These are phyloP conservation scores for Hirtodrosophila confusa DNA, from an alignment of 2,888 invertebrate genomes.

Conservation along the genomic window DNA sequence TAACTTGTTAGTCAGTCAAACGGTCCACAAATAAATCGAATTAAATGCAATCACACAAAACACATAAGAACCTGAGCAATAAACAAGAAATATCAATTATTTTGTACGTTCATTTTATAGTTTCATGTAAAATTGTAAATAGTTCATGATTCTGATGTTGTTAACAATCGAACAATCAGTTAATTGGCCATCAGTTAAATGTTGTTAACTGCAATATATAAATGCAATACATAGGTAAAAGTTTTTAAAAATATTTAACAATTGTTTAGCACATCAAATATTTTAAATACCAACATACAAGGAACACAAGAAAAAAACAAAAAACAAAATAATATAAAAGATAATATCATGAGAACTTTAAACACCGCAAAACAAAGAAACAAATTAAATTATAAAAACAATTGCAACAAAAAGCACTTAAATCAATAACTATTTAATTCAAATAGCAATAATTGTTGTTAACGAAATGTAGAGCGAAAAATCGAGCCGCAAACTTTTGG, in stretches of 20 bases:
- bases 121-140: constrained; percentile 58
- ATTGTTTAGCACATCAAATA: constrained; percentile 54
- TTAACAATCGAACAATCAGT: constrained; percentile 38
- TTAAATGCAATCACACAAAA: constrained; percentile 19
- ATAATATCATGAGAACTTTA: constrained; percentile 56
- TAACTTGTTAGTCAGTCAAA: constrained; percentile 54
- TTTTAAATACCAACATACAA: constrained; percentile 49
- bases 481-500: constrained; percentile 33
- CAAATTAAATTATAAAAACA: constrained; percentile 42
- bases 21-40: constrained; percentile 51
- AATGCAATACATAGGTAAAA: constrained; percentile 36
- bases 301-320: constrained; percentile 4
- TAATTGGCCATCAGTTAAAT: constrained; percentile 48
- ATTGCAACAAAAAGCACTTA: constrained; percentile 49
- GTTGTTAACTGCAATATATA: constrained; percentile 40
- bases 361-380: constrained; percentile 56
- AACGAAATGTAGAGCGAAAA: constrained; percentile 47
- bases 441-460: constrained; percentile 77
- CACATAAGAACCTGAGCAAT: constrained; percentile 35
- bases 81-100: constrained; percentile 31
- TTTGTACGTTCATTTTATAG: constrained; percentile 34
- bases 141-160: constrained; percentile 45
- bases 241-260: constrained; percentile 53
- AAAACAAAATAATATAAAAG: neutral
- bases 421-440: constrained; percentile 63